These are phyloP conservation scores for Cebidichthys violaceus DNA, from an alignment of 2,113 vertebrate species.

Conservation along the genomic window DNA sequence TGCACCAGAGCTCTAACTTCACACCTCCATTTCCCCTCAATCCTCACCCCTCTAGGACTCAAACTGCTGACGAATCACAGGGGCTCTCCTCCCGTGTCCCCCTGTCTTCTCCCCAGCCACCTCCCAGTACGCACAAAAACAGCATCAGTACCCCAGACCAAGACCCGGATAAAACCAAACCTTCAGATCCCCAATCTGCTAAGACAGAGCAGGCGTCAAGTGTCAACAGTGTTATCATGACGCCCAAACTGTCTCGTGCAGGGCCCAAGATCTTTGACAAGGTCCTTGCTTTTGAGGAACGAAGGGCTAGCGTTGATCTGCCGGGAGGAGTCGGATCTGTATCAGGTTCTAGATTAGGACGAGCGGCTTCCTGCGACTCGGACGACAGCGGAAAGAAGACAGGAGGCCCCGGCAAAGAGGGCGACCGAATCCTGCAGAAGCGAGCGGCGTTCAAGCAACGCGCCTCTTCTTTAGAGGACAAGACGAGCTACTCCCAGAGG, in stretches of 20 bases:
- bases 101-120: constrained; percentile 49
- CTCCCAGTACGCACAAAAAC: constrained; percentile 52
- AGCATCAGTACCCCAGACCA: constrained; percentile 23
- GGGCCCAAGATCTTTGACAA: constrained; percentile 91
- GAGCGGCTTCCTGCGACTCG: constrained; percentile 84
- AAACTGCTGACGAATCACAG: constrained; percentile 63
- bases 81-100: constrained; percentile 35
- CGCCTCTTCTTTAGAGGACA: constrained; percentile 92
- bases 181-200: constrained; percentile 22
- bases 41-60: constrained; percentile 78
- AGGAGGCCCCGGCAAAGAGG: constrained; percentile 60
- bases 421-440: constrained; percentile 70
- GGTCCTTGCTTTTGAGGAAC: constrained; percentile 90
- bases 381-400: constrained; percentile 68
- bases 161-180: constrained; percentile 40
- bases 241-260: constrained; percentile 85
- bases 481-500: constrained; percentile 83
- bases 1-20: constrained; percentile 66
- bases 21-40: constrained; percentile 77
- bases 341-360: constrained; percentile 78
- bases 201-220: constrained; percentile 27
- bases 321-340: constrained; percentile 75
- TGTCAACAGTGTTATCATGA: constrained; percentile 68
- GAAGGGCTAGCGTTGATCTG: constrained; percentile 85
- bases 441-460: constrained; percentile 89